These are phyloP conservation scores for Tiphia femorata DNA, from an alignment of 2,888 invertebrate species.

Conservation along the genomic window DNA sequence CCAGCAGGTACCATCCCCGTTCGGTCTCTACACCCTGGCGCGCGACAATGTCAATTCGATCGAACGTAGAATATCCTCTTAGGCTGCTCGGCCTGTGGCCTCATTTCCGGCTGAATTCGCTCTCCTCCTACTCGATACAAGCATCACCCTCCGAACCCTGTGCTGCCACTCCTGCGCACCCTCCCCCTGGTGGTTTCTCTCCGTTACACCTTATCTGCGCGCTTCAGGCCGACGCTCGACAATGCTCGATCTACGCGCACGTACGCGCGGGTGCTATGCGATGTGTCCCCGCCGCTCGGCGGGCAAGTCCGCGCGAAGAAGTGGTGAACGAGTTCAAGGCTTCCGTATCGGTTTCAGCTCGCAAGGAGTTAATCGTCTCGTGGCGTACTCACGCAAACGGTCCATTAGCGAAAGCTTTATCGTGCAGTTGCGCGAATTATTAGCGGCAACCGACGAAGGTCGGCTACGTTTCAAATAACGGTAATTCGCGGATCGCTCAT, in stretches of 20 bases:
- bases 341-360: too few species aligned
- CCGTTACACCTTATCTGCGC: constrained; percentile 24
- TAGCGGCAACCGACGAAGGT: too few species aligned
- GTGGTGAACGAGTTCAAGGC: too few species aligned
- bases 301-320: too few species aligned
- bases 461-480: too few species aligned
- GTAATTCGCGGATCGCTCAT: too few species aligned
- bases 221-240: constrained; percentile 27
- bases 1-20: not conserved
- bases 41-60: constrained; percentile 15
- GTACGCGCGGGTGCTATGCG: too few species aligned
- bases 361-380: too few species aligned
- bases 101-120: constrained; percentile 13
- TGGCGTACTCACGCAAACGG: too few species aligned
- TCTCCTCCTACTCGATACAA: not conserved
- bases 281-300: too few species aligned
- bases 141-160: not conserved
- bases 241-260: constrained; percentile 23
- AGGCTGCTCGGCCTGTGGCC: constrained; percentile 13
- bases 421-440: too few species aligned
- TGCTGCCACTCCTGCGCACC: not conserved
- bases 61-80: constrained; percentile 20
- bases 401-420: too few species aligned
- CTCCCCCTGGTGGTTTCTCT: constrained; percentile 4
- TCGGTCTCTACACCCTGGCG: not conserved